Evolutionary conservation across 2,888 invertebrate species (phyloP).

Genomic region (Tetramorium bicarinatum): DNA sequence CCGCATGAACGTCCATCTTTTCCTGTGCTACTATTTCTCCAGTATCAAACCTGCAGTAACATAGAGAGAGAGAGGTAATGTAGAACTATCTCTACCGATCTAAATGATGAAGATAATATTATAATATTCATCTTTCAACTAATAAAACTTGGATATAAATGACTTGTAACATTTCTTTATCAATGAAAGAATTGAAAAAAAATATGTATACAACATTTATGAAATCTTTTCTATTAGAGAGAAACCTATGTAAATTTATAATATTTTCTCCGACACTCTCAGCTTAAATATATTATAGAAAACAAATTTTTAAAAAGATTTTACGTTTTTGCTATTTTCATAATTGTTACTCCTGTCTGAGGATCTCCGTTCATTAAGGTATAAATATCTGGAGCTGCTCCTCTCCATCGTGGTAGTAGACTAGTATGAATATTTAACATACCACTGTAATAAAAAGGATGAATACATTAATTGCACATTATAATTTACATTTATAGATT

Average conservation of each 20-base stretch:
- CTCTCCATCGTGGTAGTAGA: slow-evolving; percentile 96
- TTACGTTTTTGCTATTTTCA: slow-evolving; percentile 92
- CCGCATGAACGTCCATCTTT: slow-evolving; percentile 87
- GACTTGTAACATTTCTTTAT: not conserved
- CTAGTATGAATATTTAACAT: slow-evolving; percentile 98
- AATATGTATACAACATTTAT: not conserved
- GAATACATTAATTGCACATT: slow-evolving; percentile 25
- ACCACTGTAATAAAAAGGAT: slow-evolving; percentile 89
- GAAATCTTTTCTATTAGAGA: not conserved
- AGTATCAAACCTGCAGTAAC: slow-evolving; percentile 90
- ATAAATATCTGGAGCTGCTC: slow-evolving; percentile 96
- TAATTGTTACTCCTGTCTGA: slow-evolving; percentile 94
- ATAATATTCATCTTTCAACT: not conserved
- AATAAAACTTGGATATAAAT: not conserved
- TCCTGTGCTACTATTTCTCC: slow-evolving; percentile 91
- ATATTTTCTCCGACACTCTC: not conserved
- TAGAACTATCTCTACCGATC: slow-evolving; percentile 31
- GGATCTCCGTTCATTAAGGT: slow-evolving; percentile 94
- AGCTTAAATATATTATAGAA: not conserved
- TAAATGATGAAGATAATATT: not conserved
- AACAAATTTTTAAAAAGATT: slow-evolving; percentile 8
- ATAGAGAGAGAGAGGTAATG: slow-evolving; percentile 44
- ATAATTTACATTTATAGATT: not conserved
- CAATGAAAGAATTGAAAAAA: not conserved
- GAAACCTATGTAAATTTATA: not conserved